Base-by-base conservation (phyloP, 1,140 invertebrate species). In the Colletes latitarsis region DNA sequence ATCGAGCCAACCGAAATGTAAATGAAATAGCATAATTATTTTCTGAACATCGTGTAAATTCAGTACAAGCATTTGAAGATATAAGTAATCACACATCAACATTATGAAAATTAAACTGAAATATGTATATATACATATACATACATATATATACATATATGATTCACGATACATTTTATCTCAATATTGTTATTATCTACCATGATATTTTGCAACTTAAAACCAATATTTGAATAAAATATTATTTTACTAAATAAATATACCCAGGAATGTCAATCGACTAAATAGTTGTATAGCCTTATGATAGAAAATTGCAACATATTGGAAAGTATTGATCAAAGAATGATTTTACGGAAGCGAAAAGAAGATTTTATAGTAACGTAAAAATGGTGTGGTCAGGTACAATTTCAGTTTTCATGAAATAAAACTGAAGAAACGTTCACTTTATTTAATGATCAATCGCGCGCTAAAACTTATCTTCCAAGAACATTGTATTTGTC, bases 1-100 rank as follows among this genome's bases (percentile, higher is more conserved):
- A 82, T 91, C 10, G 77, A 89, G 81, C 92, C 92, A 12, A 86
- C 87, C 2, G 66, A 49, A 49, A 2, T 4, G 10, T 74, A 69
- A 80, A 70, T 49, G 41, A 70, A 72, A 64, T 17, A 55, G 2
- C 64, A 55, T 17, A 21, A 5, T 19, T 72, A 46, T 62, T 19
- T 39, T 66, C 43, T 41, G 21, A 41, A 43, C 0, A 60, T 3
- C 3, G 4, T 60, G 12, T 14, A 63, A 77, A n/a, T 77, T 77
- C 12, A 46, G n/a, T 58, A 15, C 4, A 10, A 17, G 4, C 19
- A 30, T 46, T 10, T 69, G 14, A 39, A 71, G 14, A 63, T 19
- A 15, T 19, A 39, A 49, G 9, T 75, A 30, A 17, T 19, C 30
- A 17, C 17, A 9, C 69, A 60, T 43, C 15, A 14, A n/a, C 3